Evolutionary conservation across 2,113 vertebrate species (phyloP).

Genomic region (Delphinapterus leucas): DNA sequence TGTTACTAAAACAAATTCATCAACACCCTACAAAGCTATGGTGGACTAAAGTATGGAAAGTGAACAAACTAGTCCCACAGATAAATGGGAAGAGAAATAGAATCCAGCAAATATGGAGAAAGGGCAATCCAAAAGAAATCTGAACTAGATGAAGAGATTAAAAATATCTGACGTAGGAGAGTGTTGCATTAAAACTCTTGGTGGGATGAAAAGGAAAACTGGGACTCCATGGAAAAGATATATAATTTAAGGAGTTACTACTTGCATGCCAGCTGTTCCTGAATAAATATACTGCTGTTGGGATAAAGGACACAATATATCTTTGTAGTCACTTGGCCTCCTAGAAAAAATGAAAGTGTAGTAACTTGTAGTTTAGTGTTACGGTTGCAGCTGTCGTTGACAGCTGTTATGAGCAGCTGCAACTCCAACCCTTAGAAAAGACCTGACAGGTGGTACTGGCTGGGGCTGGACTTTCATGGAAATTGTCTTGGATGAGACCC

Average conservation of each 20-base stretch:
- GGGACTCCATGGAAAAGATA: not conserved
- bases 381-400: conserved; percentile 55
- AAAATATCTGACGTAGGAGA: not conserved
- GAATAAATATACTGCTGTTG: conserved; percentile 35
- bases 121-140: not conserved
- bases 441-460: conserved; percentile 30
- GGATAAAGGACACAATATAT: conserved; percentile 29
- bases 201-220: not conserved
- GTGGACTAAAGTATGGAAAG: not conserved
- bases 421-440: not conserved
- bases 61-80: not conserved
- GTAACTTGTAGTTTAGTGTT: not conserved
- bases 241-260: not conserved
- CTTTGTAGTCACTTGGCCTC: not conserved
- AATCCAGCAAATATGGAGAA: conserved; percentile 15
- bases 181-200: not conserved
- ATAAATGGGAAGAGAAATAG: not conserved
- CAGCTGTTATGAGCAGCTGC: conserved; percentile 61
- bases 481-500: not conserved
- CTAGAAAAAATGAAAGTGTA: not conserved
- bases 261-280: conserved; percentile 47
- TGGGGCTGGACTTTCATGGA: not conserved
- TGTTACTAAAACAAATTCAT: conserved; percentile 24
- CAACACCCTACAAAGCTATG: not conserved
- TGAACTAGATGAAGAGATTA: not conserved